A percentile compares a stretch with the other conserved stretches of the same genome.
Evolutionary conservation across 2,888 invertebrate species (phyloP).

Genomic region (Netelia inedita): DNA sequence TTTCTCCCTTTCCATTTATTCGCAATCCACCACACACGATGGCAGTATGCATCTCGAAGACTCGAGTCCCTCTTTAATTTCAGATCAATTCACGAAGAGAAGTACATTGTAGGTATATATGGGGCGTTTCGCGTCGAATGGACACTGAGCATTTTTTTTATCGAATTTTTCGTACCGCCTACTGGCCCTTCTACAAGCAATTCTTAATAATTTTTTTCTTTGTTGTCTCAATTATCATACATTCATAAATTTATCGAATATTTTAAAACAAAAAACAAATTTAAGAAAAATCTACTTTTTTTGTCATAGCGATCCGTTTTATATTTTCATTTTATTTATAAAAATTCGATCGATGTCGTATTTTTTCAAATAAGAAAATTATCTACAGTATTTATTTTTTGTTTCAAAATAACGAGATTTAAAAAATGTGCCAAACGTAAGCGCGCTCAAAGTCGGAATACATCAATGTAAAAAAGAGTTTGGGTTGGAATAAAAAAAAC

Average conservation of each 20-base stretch:
- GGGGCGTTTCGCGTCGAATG: constrained; percentile 9
- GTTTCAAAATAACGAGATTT: background rate
- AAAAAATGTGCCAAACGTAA: background rate
- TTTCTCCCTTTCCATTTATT: constrained; percentile 15
- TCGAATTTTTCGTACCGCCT: background rate
- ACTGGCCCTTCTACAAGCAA: background rate
- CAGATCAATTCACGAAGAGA: constrained; percentile 29
- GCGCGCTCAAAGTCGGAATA: background rate
- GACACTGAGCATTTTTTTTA: background rate
- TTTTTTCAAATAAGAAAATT: too few species aligned
- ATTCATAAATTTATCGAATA: background rate
- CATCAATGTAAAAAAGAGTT: background rate
- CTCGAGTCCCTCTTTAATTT: constrained; percentile 36
- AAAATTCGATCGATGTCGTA: too few species aligned
- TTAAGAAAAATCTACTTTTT: background rate
- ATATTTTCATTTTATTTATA: too few species aligned
- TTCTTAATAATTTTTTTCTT: background rate
- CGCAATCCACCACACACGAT: constrained; percentile 44
- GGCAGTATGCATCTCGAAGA: background rate
- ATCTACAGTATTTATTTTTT: too few species aligned
- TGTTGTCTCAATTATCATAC: background rate
- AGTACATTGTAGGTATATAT: constrained; percentile 8
- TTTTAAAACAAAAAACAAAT: background rate
- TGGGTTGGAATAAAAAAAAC: too few species aligned
- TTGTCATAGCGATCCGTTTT: too few species aligned